These are phyloP conservation scores for Danio tinwini DNA, from an alignment of 2,797 vertebrate genomes.

Conservation along the genomic window DNA sequence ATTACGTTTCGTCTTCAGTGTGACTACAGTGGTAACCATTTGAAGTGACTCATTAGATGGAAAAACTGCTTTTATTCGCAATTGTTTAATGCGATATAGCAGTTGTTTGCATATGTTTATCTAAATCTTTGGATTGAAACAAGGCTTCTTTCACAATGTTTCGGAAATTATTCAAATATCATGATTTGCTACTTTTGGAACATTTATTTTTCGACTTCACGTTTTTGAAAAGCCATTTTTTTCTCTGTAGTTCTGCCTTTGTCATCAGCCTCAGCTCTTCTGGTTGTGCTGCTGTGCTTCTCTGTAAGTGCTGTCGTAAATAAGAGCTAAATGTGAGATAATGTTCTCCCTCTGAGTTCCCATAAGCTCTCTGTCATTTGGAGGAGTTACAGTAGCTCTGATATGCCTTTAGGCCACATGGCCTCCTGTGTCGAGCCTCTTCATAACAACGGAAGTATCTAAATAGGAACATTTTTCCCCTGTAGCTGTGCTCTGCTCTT, in stretches of 20 bases:
- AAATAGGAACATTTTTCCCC: background rate
- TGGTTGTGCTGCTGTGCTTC: constrained; percentile 3
- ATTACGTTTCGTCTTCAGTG: too few relatives aligned
- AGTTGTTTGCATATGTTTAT: too few relatives aligned
- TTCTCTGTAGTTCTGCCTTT: background rate
- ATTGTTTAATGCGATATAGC: too few relatives aligned
- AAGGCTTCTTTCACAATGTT: background rate
- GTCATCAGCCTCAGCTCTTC: background rate
- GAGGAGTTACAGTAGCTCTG: background rate
- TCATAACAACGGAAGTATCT: background rate
- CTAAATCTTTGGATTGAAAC: too few relatives aligned
- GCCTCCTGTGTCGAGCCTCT: background rate
- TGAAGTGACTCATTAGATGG: too few relatives aligned
- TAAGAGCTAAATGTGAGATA: constrained; percentile 1
- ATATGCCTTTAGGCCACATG: background rate
- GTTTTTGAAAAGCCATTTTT: too few relatives aligned
- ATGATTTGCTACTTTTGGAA: background rate
- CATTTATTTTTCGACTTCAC: too few relatives aligned
- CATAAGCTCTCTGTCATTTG: constrained; percentile 17
- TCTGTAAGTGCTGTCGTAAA: background rate
- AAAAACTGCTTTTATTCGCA: too few relatives aligned
- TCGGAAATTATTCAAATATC: background rate
- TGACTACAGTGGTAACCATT: too few relatives aligned
- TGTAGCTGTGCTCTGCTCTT: background rate
- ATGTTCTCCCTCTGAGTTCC: constrained; percentile 17